Evolutionary conservation across 2,888 invertebrate species (phyloP).

Genomic region (Drosophila setosimentum): DNA sequence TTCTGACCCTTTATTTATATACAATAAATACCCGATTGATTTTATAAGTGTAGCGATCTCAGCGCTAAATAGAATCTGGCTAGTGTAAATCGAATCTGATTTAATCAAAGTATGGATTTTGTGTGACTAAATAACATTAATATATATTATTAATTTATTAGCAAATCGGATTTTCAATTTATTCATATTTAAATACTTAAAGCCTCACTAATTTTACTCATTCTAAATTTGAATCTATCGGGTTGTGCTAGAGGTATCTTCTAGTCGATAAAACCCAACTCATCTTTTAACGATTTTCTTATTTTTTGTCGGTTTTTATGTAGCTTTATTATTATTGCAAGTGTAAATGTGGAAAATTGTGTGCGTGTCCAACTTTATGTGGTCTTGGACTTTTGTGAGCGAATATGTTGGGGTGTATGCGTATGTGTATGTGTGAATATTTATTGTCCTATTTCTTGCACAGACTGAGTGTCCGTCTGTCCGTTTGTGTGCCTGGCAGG

Average conservation of each 20-base stretch:
- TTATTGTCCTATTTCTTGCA: conserved; percentile 64
- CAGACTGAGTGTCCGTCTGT: conserved; percentile 26
- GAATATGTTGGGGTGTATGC: not conserved
- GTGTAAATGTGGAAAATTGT: conserved; percentile 74
- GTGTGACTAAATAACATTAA: not conserved
- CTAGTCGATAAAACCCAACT: conserved; percentile 4
- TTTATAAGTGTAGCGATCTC: not conserved
- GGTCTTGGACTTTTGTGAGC: conserved; percentile 11
- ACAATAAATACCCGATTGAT: not conserved
- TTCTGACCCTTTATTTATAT: not conserved
- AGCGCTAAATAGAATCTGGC: not conserved
- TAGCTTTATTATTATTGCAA: conserved; percentile 78
- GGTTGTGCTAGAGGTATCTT: not conserved
- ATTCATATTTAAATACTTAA: not conserved
- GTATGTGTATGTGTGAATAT: conserved; percentile 43
- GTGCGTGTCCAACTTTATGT: conserved; percentile 35
- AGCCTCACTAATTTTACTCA: not conserved
- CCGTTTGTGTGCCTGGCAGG: conserved; percentile 28
- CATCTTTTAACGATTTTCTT: conserved; percentile 2
- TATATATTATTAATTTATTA: not conserved
- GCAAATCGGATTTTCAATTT: not conserved
- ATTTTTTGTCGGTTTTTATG: conserved; percentile 49
- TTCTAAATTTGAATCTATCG: not conserved
- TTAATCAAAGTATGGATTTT: not conserved
- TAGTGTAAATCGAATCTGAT: not conserved